Evolutionary conservation across 1,140 invertebrate genomes (phyloP), one percentile per base, ranked within the genome.

Genomic region (Brachionus rubens): DNA sequence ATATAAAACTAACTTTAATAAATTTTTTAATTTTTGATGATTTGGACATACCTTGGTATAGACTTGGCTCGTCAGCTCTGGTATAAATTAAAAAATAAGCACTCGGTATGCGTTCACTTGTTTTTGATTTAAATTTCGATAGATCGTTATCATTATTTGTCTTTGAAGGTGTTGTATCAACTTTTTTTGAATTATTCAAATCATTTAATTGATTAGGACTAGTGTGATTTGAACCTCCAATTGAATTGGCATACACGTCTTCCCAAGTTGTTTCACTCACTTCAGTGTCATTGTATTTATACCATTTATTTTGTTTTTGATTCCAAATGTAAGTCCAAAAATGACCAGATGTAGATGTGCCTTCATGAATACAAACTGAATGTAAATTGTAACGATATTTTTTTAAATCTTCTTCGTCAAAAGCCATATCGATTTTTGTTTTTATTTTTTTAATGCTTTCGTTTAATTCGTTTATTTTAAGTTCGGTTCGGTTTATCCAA

Each of bases 251-350:
- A 33, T 54, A 75, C 3, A 56, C 50, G 21, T 75, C 72, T n/a
- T 54, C 36, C 72, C 72, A 75, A 9, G 48, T 75, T 16, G 72
- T 56, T 47, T 75, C 72, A 12, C 36, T 43, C 2, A 75, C 72
- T 54, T 85, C 81, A 47, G 86, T 86, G 79, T 87, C 86, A 79
- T 87, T 87, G 78, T 86, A 87, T 79, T 85, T 86, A 12, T 85
- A 80, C 85, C 85, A 86, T 43, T 77, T 62, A 7, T 81, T 78
- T 10, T 78, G 75, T 0, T 48, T 75, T 21, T 79, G 79, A 78
- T 84, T 81, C 76, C 82, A 85, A 24, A 86, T 83, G 78, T 87
- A 87, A 0, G 86, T 85, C 86, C 86, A 87, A 80, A 87, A 87
- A 80, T 87, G 86, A 30, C 86, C 86, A 1, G 84, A 86, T n/a